Percentiles rank a stretch among this genome's conserved stretches.
Evolutionary conservation across 2,113 vertebrate genomes (phyloP).

Genomic region (Todiramphus chloris): DNA sequence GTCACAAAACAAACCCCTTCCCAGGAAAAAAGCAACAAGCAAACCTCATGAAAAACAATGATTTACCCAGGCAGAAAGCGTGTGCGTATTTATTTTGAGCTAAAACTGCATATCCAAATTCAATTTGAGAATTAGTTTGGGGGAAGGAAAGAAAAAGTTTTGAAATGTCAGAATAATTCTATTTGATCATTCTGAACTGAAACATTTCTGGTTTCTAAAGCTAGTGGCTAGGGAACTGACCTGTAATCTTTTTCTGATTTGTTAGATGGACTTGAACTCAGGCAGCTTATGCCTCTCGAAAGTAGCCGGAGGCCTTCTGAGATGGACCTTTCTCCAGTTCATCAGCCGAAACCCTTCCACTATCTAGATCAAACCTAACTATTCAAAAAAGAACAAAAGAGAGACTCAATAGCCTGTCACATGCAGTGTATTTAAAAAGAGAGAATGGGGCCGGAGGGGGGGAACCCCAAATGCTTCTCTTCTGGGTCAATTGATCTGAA

Average conservation of each 20-base stretch:
- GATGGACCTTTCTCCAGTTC: background rate
- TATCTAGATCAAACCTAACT: background rate
- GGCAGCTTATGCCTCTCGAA: background rate
- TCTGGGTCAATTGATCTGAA: conserved; percentile 14
- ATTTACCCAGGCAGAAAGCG: background rate
- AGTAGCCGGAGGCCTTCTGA: background rate
- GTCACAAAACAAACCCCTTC: background rate
- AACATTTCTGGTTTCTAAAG: background rate
- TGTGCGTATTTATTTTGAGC: background rate
- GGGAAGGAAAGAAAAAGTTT: background rate
- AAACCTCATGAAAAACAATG: background rate
- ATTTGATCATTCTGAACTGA: background rate
- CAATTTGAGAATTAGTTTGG: background rate
- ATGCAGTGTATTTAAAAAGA: background rate
- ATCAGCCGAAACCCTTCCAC: background rate
- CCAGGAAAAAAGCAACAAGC: background rate
- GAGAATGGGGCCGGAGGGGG: too few relatives aligned
- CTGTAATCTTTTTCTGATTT: background rate
- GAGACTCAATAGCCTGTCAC: background rate
- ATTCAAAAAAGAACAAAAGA: background rate
- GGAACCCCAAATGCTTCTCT: background rate
- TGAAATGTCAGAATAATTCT: background rate
- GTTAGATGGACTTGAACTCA: background rate
- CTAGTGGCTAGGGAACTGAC: background rate
- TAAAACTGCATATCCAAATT: background rate